Evolutionary conservation across 2,888 invertebrate genomes (phyloP), one percentile per base, ranked within the genome.

Genomic region (Seira sanloemensis): DNA sequence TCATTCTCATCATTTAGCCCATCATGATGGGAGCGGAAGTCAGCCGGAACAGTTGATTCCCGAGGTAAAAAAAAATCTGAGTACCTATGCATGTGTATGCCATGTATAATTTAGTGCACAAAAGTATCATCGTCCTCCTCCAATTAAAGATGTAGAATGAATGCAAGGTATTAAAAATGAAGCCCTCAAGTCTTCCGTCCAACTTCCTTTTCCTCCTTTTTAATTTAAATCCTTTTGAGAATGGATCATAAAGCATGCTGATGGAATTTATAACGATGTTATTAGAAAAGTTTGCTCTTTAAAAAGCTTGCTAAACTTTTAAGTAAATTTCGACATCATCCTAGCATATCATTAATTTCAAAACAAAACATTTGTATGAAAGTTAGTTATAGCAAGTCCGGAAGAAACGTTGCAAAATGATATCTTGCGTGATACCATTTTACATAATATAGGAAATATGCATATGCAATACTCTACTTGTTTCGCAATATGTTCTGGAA

Each of bases 11-110:
- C n/a, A n/a, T n/a, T n/a, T n/a, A n/a, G 37, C n/a, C n/a, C n/a
- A 73, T 7, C 79, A 79, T 46, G 67, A 73, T 23, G 71, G 46
- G n/a, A 21, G 23, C 25, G 81, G 76, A 71, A 54, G 37, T 25
- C 54, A 75, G n/a, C 81, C 81, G 65, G 81, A 81, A 65, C 81
- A 81, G 76, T 69, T 81, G 37, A 81, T 81, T 81, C 81, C 81
- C 25, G 81, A 81, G 81, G 81, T 81, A 81, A 74, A 37, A 37
- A 37, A 37, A 37, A 37, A 37, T n/a, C n/a, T n/a, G n/a, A n/a
- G n/a, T n/a, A n/a, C 37, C 37, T 37, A 37, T 37, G 37, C 5
- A n/a, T n/a, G n/a, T n/a, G n/a, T n/a, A n/a, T n/a, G n/a, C n/a
- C n/a, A n/a, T n/a, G n/a, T n/a, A n/a, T n/a, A n/a, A n/a, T n/a